These are phyloP conservation scores for Trichosurus vulpecula DNA, from an alignment of 2,797 vertebrate genomes.

Conservation along the genomic window DNA sequence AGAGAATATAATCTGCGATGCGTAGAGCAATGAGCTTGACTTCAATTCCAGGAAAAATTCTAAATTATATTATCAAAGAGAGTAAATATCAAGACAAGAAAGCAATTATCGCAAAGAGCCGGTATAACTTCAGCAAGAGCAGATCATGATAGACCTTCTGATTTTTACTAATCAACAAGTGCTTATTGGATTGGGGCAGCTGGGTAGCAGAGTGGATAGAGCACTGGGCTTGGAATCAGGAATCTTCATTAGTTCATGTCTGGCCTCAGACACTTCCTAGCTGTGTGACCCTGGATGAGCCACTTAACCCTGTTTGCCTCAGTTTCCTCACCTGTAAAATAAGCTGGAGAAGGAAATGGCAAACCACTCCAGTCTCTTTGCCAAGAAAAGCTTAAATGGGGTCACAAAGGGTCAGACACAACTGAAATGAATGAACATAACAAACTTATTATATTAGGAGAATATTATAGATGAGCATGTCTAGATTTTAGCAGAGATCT, in stretches of 20 bases:
- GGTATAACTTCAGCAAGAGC: neutral
- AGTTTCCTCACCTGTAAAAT: neutral
- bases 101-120: neutral
- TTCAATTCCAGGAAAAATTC: neutral
- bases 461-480: neutral
- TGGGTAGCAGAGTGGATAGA: neutral
- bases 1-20: neutral
- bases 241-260: neutral
- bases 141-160: too few relatives aligned
- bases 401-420: neutral
- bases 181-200: neutral
- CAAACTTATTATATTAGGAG: neutral
- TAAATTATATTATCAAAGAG: neutral
- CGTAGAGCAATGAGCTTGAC: neutral
- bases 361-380: neutral
- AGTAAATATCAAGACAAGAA: neutral
- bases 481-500: neutral
- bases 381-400: neutral
- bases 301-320: neutral
- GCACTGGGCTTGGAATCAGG: neutral
- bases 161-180: neutral
- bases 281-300: neutral
- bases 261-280: neutral
- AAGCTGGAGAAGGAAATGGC: neutral
- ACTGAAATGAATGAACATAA: neutral